phyloP scores from a whole-genome alignment of 2,888 invertebrate genomes.

The Capitulum mitella region DNA sequence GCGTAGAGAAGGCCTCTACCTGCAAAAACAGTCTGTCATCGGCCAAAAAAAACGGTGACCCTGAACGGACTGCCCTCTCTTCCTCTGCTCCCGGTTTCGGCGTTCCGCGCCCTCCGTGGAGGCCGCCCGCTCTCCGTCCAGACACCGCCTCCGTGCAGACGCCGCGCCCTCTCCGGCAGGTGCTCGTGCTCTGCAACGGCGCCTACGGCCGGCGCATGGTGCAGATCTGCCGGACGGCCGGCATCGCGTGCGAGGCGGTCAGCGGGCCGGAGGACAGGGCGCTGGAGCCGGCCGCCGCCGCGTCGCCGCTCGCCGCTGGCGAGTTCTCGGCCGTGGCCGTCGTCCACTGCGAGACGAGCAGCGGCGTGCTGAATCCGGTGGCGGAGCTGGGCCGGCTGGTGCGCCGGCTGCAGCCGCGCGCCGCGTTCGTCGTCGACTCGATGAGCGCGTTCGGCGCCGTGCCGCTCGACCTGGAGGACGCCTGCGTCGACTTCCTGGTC shows the following conservation, averaged over 20 bases:
- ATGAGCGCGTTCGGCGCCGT: constrained; percentile 50
- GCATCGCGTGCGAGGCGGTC: constrained; percentile 40
- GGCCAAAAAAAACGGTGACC: no score
- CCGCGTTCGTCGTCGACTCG: constrained; percentile 46
- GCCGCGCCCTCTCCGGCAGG: constrained; percentile 38
- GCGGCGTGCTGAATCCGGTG: constrained; percentile 47
- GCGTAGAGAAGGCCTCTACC: no score
- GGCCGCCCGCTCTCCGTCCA: no score
- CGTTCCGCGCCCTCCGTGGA: background rate
- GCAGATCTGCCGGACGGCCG: constrained; percentile 43
- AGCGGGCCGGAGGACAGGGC: constrained; percentile 43
- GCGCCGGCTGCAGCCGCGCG: constrained; percentile 40
- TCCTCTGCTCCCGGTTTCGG: no score
- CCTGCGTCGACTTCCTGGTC: constrained; percentile 44
- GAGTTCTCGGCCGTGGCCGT: constrained; percentile 43
- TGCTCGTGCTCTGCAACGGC: constrained; percentile 46
- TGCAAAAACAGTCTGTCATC: no score
- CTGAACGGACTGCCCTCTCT: no score
- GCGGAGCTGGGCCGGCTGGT: constrained; percentile 43
- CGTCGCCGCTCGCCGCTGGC: constrained; percentile 39
- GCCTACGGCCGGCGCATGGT: constrained; percentile 47
- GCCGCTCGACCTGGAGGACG: constrained; percentile 41
- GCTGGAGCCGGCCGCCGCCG: constrained; percentile 35
- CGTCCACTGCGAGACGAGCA: constrained; percentile 49
- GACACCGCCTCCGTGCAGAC: no score